Evolutionary conservation across 2,797 vertebrate genomes (phyloP).

Genomic region (Apogon hyalosoma): DNA sequence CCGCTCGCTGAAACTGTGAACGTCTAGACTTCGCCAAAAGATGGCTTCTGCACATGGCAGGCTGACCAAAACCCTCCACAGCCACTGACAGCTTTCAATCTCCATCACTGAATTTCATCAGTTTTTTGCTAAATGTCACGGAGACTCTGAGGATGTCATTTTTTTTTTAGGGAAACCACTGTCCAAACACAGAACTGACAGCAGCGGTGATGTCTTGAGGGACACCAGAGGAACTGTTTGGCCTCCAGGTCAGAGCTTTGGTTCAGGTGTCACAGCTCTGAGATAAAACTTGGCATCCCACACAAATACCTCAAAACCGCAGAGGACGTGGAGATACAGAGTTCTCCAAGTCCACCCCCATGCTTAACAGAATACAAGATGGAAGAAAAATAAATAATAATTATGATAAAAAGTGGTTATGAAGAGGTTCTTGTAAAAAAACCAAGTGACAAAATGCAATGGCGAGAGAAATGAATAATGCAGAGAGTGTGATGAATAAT

Average conservation of each 20-base stretch:
- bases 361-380: slow-evolving; percentile 1
- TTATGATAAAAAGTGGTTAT: slow-evolving; percentile 12
- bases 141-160: slow-evolving; percentile 37
- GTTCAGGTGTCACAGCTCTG: slow-evolving; percentile 69
- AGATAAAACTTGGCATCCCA: slow-evolving; percentile 54
- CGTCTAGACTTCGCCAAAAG: slow-evolving; percentile 55
- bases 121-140: slow-evolving; percentile 33
- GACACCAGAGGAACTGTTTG: slow-evolving; percentile 49
- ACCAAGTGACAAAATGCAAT: slow-evolving; percentile 60
- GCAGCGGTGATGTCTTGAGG: slow-evolving; percentile 36
- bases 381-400: not conserved
- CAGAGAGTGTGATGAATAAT: slow-evolving; percentile 66
- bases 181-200: slow-evolving; percentile 62
- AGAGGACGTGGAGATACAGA: slow-evolving; percentile 14
- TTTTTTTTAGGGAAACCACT: slow-evolving; percentile 29
- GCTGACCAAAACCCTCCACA: slow-evolving; percentile 2
- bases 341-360: slow-evolving; percentile 10
- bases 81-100: slow-evolving; percentile 11
- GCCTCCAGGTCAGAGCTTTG: slow-evolving; percentile 56
- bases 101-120: slow-evolving; percentile 9
- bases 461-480: slow-evolving; percentile 69
- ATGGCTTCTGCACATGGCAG: slow-evolving; percentile 51
- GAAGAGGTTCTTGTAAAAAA: slow-evolving; percentile 38
- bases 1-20: slow-evolving; percentile 45
- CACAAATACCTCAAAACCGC: slow-evolving; percentile 57